A percentile compares a stretch with the other conserved stretches of the same genome.
Evolutionary conservation across 2,113 vertebrate genomes (phyloP).

Genomic region (Anas platyrhynchos): DNA sequence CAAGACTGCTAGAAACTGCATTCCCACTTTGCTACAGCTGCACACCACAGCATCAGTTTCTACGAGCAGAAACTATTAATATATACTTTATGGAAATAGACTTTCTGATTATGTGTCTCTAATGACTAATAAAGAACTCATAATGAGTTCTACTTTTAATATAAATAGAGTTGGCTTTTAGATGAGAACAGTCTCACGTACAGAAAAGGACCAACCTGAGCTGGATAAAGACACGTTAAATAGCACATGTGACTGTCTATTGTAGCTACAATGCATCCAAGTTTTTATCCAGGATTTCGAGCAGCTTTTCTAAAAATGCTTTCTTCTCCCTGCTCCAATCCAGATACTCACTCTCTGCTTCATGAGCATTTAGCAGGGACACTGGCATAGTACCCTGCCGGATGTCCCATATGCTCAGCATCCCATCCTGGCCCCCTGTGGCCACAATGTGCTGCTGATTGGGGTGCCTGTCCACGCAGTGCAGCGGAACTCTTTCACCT

Average conservation of each 20-base stretch:
- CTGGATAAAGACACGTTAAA: background rate
- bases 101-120: background rate
- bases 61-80: background rate
- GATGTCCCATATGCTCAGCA: constrained; percentile 97
- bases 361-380: constrained; percentile 94
- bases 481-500: constrained; percentile 90
- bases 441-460: constrained; percentile 97
- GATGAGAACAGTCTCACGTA: background rate
- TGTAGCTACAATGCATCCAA: background rate
- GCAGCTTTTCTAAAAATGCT: background rate
- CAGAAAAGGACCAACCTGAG: background rate
- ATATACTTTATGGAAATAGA: background rate
- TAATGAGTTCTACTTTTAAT: background rate
- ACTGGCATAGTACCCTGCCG: constrained; percentile 89
- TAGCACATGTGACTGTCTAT: background rate
- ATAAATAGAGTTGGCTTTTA: background rate
- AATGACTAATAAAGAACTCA: background rate
- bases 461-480: constrained; percentile 95
- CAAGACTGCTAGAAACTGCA: background rate
- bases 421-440: constrained; percentile 94
- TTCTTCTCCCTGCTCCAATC: background rate
- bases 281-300: background rate
- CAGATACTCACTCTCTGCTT: constrained; percentile 90
- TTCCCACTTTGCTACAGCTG: background rate
- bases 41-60: background rate